These are phyloP conservation scores for Octodonta nipae DNA, from an alignment of 2,888 invertebrate genomes.

Conservation along the genomic window DNA sequence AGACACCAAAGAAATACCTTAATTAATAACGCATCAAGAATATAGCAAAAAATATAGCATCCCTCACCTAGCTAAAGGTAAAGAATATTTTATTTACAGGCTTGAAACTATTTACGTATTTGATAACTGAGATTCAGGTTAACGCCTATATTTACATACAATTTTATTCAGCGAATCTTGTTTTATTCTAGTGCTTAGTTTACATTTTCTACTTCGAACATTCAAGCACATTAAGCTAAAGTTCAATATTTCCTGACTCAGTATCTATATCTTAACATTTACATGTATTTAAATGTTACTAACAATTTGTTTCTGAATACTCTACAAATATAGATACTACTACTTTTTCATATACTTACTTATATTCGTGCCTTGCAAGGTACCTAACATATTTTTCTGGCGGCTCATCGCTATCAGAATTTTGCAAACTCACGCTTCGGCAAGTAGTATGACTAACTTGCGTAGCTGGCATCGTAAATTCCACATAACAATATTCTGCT, in stretches of 20 bases:
- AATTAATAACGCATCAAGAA: too few species aligned
- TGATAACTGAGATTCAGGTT: too few species aligned
- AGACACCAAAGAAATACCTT: too few species aligned
- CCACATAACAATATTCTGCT: constrained; percentile 77
- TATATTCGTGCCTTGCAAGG: constrained; percentile 89
- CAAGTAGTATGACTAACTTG: constrained; percentile 91
- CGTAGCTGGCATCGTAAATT: constrained; percentile 97
- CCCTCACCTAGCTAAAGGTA: too few species aligned
- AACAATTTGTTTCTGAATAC: background rate
- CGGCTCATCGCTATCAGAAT: constrained; percentile 73
- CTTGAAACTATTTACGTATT: too few species aligned
- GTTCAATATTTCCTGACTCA: background rate
- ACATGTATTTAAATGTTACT: too few species aligned
- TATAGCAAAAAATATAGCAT: too few species aligned
- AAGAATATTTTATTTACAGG: too few species aligned
- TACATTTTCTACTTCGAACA: background rate
- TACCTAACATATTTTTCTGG: constrained; percentile 98
- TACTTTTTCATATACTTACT: constrained; percentile 38
- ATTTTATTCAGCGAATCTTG: too few species aligned
- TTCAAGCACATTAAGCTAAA: background rate
- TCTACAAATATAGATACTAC: background rate
- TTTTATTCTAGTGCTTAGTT: too few species aligned
- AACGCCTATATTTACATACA: too few species aligned
- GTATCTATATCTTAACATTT: too few species aligned
- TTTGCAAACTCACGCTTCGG: constrained; percentile 80